phyloP scores from a whole-genome alignment of 2,797 vertebrate genomes.

The Cheracebus regulus region DNA sequence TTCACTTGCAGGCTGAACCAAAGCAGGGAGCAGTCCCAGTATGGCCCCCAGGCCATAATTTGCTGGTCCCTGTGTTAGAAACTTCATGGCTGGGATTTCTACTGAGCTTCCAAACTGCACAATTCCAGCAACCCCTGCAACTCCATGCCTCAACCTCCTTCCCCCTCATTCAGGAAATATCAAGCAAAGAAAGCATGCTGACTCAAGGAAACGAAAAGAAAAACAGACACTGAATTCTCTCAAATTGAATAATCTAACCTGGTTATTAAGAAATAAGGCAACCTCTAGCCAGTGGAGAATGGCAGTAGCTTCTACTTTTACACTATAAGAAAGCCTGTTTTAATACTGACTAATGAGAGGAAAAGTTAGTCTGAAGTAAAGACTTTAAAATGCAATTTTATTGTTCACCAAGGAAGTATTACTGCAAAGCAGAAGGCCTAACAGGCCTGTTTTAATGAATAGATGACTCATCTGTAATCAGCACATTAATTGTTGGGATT shows the following conservation, averaged over 20 bases:
- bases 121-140: background rate
- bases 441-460: slow-evolving; percentile 77
- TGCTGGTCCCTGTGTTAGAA: background rate
- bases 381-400: slow-evolving; percentile 75
- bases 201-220: slow-evolving; percentile 37
- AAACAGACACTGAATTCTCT: slow-evolving; percentile 50
- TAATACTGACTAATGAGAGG: slow-evolving; percentile 71
- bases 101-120: background rate
- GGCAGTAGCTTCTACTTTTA: slow-evolving; percentile 12
- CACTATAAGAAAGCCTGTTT: slow-evolving; percentile 46
- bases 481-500: slow-evolving; percentile 74
- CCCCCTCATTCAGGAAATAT: slow-evolving; percentile 14
- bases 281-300: slow-evolving; percentile 9
- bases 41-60: background rate
- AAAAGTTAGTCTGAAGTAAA: slow-evolving; percentile 76
- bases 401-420: slow-evolving; percentile 75
- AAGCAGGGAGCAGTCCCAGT: slow-evolving; percentile 23
- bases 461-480: slow-evolving; percentile 79
- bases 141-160: background rate
- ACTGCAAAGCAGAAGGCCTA: slow-evolving; percentile 72
- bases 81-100: background rate
- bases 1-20: background rate
- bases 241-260: slow-evolving; percentile 63
- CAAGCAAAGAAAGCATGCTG: slow-evolving; percentile 30
- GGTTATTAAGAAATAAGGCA: slow-evolving; percentile 66